Percentiles rank a stretch among this genome's conserved stretches.
Evolutionary conservation across 2,113 vertebrate species (phyloP).

Genomic region (Smithornis capensis): DNA sequence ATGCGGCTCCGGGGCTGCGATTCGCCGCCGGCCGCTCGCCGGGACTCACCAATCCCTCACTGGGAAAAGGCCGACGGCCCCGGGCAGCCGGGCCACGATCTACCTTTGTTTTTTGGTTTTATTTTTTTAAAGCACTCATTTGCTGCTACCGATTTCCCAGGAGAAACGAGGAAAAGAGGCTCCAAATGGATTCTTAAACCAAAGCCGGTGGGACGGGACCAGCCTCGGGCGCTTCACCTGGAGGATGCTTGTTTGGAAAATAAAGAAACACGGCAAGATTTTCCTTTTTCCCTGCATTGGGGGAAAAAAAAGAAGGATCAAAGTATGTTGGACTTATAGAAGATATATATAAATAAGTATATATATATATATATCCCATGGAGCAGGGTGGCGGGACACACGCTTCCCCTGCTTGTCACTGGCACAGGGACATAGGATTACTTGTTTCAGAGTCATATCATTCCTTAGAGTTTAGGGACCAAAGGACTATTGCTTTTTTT

Average conservation of each 20-base stretch:
- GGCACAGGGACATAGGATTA: slow-evolving; percentile 68
- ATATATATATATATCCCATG: slow-evolving; percentile 71
- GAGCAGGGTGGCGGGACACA: slow-evolving; percentile 37
- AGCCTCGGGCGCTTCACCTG: slow-evolving; percentile 59
- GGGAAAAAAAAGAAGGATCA: slow-evolving; percentile 11
- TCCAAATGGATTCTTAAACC: slow-evolving; percentile 67
- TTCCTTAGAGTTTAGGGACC: slow-evolving; percentile 85
- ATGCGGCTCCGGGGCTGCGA: neutral
- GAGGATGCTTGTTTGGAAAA: slow-evolving; percentile 36
- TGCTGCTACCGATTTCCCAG: slow-evolving; percentile 58
- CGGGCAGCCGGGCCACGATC: neutral
- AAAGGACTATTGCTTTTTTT: slow-evolving; percentile 83
- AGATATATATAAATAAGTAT: slow-evolving; percentile 73
- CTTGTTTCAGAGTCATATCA: slow-evolving; percentile 81
- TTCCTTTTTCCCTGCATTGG: slow-evolving; percentile 5
- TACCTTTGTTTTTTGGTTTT: slow-evolving; percentile 16
- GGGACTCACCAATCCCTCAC: slow-evolving; percentile 7
- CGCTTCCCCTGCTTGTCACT: slow-evolving; percentile 67
- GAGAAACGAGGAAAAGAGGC: slow-evolving; percentile 54
- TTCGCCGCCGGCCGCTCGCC: neutral
- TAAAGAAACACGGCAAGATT: neutral
- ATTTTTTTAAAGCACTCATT: slow-evolving; percentile 51
- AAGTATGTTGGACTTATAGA: slow-evolving; percentile 66
- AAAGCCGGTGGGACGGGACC: slow-evolving; percentile 68
- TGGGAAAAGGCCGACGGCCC: neutral